Evolutionary conservation across 2,113 vertebrate genomes (phyloP).

Genomic region (Serranochromis macrocephalus): DNA sequence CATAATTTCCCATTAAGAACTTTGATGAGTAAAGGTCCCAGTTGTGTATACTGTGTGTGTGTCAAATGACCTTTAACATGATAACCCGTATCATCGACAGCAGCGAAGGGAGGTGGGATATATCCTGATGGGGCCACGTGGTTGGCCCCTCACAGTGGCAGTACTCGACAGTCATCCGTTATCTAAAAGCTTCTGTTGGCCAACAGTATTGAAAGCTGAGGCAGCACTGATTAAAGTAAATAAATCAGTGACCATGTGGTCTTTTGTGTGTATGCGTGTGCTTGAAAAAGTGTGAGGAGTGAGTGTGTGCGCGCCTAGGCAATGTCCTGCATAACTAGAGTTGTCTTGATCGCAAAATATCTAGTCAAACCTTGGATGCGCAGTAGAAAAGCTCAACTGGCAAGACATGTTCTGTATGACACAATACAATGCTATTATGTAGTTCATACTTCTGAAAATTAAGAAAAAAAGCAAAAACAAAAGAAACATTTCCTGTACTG

Average conservation of each 20-base stretch:
- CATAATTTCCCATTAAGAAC: slow-evolving; percentile 49
- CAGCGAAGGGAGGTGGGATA: slow-evolving; percentile 55
- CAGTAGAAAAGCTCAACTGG: background rate
- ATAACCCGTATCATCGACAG: slow-evolving; percentile 71
- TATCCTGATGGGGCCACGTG: slow-evolving; percentile 47
- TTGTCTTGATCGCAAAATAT: slow-evolving; percentile 9
- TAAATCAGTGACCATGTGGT: slow-evolving; percentile 19
- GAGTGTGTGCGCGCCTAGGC: background rate
- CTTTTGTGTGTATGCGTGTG: slow-evolving; percentile 16
- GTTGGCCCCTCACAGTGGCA: slow-evolving; percentile 63
- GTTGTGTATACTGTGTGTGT: slow-evolving; percentile 32
- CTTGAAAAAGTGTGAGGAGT: slow-evolving; percentile 2
- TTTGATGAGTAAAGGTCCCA: slow-evolving; percentile 45
- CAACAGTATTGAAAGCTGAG: slow-evolving; percentile 47
- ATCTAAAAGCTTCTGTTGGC: slow-evolving; percentile 45
- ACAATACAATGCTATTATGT: background rate
- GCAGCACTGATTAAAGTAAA: slow-evolving; percentile 31
- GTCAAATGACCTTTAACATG: slow-evolving; percentile 50
- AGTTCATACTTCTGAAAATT: slow-evolving; percentile 17
- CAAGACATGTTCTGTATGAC: slow-evolving; percentile 5
- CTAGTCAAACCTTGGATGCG: background rate
- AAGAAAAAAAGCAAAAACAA: slow-evolving; percentile 1
- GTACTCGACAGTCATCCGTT: slow-evolving; percentile 48
- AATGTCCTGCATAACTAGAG: slow-evolving; percentile 21
- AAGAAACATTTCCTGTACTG: slow-evolving; percentile 33